These are phyloP conservation scores for Hecatera dysodea DNA, from an alignment of 2,888 invertebrate genomes.

Conservation along the genomic window DNA sequence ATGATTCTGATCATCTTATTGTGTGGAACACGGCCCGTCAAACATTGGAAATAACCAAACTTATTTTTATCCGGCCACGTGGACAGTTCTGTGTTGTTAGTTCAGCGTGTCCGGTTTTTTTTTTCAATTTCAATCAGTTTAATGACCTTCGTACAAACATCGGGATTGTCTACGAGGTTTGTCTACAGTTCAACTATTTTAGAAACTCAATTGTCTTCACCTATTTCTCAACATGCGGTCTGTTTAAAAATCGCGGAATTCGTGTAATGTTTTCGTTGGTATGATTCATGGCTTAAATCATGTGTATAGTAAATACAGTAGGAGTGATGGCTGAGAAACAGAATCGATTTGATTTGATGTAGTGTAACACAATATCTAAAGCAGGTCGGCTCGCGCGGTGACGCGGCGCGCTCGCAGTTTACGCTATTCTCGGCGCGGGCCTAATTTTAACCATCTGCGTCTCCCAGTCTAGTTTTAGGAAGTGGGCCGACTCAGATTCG, in stretches of 20 bases:
- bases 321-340: constrained; percentile 68
- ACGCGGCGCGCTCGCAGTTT: constrained; percentile 85
- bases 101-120: constrained; percentile 33
- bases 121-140: constrained; percentile 51
- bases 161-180: constrained; percentile 24
- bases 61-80: constrained; percentile 68
- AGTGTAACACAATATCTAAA: constrained; percentile 88
- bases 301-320: constrained; percentile 69
- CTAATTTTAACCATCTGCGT: constrained; percentile 91
- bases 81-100: constrained; percentile 38
- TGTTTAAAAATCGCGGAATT: constrained; percentile 55
- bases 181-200: constrained; percentile 45
- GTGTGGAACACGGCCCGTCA: constrained; percentile 63
- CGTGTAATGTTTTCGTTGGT: constrained; percentile 64
- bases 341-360: constrained; percentile 73
- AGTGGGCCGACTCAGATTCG: constrained; percentile 86
- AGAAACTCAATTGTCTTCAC: constrained; percentile 49
- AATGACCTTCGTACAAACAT: constrained; percentile 44
- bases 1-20: constrained; percentile 65
- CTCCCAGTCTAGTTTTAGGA: constrained; percentile 89
- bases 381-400: constrained; percentile 79
- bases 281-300: constrained; percentile 64
- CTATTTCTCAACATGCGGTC: constrained; percentile 48
- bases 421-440: constrained; percentile 88
- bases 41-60: constrained; percentile 69